Base-by-base conservation (phyloP, 2,797 vertebrate species). In the Sebastes taczanowskii region DNA sequence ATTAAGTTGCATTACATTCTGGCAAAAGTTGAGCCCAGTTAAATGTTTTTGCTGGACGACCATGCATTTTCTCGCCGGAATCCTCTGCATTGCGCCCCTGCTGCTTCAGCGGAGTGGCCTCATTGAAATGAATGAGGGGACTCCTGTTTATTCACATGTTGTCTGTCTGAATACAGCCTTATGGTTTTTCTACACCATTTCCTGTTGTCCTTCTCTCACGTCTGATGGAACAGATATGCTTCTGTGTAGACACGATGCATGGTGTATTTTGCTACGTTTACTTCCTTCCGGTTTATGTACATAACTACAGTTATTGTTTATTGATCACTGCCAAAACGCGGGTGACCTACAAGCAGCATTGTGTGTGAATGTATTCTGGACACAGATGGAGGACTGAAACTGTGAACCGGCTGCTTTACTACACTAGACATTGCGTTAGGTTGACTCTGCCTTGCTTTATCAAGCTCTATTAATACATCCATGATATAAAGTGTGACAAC, bases 11-110 rank as follows among this genome's bases (percentile, higher is more conserved):
- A 72, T 16, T 30, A 30, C 69, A 46, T 59, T 10, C 23, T 46
- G 7, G 38, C 11, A 71, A 61, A 49, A 49, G 27, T 16, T 61
- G 56, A 71, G 18, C 25, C 18, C 7, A 2, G 23, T 59, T 59
- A 59, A 71, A 71, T 4, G 18, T 13, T 27, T 38, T 58, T 55
- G 11, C 5, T 4, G 9, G 55, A 25, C 2, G 34, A 38, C 22
- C 16, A 2, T 5, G 5, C 10, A 5, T 58, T 38, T 35, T 70
- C 14, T 25, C 4, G 16, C 6, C 2, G 2, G 9, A 38, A 58
- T 58, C 22, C 6, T 56, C 49, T 27, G 32, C 9, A 35, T 11
- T 29, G 20, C 2, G 4, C 0, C 32, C 14, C 2, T 0, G 11
- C 65, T 53, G 46, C 46, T 8, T 55, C 30, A 46, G 18, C 8